Conservation (phyloP, 2,113 vertebrate genomes). For the Drymodes brunneopygia region DNA sequence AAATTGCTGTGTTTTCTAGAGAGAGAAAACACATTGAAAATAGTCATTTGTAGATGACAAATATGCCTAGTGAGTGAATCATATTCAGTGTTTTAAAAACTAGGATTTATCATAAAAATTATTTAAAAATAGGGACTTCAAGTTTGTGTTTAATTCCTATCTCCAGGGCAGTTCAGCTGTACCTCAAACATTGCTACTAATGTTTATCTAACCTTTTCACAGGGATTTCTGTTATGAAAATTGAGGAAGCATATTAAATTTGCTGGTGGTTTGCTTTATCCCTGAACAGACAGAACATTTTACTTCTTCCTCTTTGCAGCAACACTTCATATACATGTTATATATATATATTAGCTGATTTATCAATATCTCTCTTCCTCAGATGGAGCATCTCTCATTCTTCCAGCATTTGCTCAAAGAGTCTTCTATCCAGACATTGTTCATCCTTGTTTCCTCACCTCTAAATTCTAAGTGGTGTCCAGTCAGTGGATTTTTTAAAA, state of each 20-base stretch:
- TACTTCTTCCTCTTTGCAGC: background rate
- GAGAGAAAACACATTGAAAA: slow-evolving; percentile 10
- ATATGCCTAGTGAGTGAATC: background rate
- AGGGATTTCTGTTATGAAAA: background rate
- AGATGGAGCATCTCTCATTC: background rate
- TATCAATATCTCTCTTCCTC: background rate
- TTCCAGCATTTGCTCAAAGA: background rate
- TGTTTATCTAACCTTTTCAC: background rate
- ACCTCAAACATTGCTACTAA: background rate
- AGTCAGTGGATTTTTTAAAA: background rate
- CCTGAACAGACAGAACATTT: background rate
- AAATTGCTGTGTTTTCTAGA: slow-evolving; percentile 31
- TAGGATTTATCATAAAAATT: background rate
- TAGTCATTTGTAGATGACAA: slow-evolving; percentile 4
- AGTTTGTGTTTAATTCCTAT: background rate
- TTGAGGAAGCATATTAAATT: background rate
- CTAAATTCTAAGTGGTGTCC: background rate
- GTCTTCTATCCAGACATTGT: background rate
- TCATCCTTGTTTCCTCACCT: background rate
- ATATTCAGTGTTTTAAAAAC: background rate
- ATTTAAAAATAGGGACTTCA: background rate
- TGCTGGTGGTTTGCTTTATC: background rate
- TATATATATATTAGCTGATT: background rate
- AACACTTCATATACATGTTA: background rate
- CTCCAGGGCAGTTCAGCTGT: background rate